phyloP scores from a whole-genome alignment of 2,797 vertebrate genomes.

The Linurgus olivaceus region DNA sequence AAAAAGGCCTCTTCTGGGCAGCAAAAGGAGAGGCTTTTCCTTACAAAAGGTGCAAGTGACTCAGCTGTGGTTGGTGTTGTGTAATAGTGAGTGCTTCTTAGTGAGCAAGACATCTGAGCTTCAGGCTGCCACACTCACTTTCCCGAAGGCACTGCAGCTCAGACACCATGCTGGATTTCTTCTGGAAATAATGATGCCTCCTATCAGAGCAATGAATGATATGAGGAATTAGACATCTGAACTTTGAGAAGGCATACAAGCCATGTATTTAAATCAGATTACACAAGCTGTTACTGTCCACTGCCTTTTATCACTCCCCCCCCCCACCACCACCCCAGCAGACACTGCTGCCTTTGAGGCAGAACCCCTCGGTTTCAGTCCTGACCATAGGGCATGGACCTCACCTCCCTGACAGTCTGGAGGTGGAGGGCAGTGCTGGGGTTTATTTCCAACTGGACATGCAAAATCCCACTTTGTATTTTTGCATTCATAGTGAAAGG shows the following conservation, averaged over 20 bases:
- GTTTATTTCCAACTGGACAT: neutral
- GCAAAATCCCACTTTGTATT: neutral
- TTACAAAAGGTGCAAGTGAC: neutral
- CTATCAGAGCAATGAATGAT: neutral
- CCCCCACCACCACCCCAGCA: accelerated
- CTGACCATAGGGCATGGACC: accelerated
- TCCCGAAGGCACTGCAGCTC: neutral
- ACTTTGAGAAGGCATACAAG: accelerated
- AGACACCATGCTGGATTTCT: neutral
- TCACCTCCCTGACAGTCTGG: neutral
- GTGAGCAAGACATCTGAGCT: neutral
- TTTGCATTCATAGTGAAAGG: neutral
- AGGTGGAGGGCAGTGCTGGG: neutral
- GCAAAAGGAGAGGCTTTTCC: neutral
- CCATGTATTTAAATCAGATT: neutral
- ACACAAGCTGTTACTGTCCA: neutral
- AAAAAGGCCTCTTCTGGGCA: neutral
- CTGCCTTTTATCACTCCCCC: neutral
- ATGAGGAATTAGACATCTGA: neutral
- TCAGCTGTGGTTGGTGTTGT: accelerated
- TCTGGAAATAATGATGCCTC: accelerated
- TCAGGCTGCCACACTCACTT: neutral
- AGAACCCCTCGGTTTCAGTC: accelerated
- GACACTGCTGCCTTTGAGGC: neutral
- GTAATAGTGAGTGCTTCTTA: accelerated